Evolutionary conservation across 2,797 vertebrate genomes (phyloP).

Genomic region (Decapterus maruadsi): DNA sequence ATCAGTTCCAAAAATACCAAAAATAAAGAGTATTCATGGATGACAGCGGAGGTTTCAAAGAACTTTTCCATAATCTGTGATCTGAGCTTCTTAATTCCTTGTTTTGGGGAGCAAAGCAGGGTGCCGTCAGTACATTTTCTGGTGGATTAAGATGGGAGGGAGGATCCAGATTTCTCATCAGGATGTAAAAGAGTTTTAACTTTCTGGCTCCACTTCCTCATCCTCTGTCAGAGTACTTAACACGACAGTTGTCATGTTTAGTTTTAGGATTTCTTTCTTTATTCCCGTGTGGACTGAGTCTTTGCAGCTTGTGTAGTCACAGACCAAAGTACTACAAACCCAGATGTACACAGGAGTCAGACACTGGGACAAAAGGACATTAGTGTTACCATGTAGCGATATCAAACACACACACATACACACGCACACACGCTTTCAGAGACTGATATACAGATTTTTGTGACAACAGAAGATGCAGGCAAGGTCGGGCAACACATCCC

Average conservation of each 20-base stretch:
- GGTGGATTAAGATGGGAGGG: constrained; percentile 8
- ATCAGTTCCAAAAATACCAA: constrained; percentile 20
- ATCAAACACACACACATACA: constrained; percentile 1
- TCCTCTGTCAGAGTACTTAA: background rate
- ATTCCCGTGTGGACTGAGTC: constrained; percentile 24
- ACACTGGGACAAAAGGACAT: background rate
- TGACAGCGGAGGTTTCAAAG: background rate
- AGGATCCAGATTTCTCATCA: background rate
- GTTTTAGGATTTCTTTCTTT: constrained; percentile 34
- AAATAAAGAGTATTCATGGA: background rate
- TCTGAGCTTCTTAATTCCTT: constrained; percentile 17
- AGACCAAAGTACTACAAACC: constrained; percentile 16
- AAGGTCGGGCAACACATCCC: background rate
- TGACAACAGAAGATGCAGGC: background rate
- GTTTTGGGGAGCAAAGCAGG: background rate
- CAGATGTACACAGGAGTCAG: constrained; percentile 6
- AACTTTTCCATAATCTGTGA: background rate
- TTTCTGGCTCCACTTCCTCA: constrained; percentile 12
- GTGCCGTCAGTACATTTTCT: background rate
- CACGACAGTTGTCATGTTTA: constrained; percentile 33
- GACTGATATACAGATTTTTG: background rate
- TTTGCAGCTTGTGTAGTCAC: constrained; percentile 18
- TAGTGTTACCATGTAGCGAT: background rate
- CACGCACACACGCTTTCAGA: background rate
- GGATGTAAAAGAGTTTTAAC: constrained; percentile 8